These are phyloP conservation scores for Megalops atlanticus DNA, from an alignment of 2,113 vertebrate species.

Conservation along the genomic window DNA sequence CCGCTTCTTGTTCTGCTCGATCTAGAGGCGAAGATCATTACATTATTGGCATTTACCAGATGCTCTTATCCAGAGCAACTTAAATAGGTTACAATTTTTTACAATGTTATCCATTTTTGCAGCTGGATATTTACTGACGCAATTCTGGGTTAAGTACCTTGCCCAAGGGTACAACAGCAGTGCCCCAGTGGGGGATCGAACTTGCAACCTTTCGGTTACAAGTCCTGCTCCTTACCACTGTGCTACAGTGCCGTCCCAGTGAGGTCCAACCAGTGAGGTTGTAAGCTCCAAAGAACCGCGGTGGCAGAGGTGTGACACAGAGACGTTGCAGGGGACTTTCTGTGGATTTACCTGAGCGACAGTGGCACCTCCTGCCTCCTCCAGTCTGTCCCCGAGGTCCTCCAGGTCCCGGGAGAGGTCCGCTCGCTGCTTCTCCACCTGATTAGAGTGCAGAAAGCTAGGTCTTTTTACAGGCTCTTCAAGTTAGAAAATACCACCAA, in stretches of 20 bases:
- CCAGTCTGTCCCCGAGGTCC: slow-evolving; percentile 68
- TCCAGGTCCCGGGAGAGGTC: slow-evolving; percentile 69
- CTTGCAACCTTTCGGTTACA: too few species aligned
- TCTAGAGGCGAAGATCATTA: slow-evolving; percentile 42
- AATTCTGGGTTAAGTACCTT: too few species aligned
- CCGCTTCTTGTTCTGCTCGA: slow-evolving; percentile 68
- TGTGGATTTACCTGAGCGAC: slow-evolving; percentile 59
- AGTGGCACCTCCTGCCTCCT: slow-evolving; percentile 66
- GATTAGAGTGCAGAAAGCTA: slow-evolving; percentile 10
- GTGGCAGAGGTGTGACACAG: not conserved
- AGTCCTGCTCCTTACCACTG: too few species aligned
- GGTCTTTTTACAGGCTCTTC: not conserved
- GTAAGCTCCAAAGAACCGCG: not conserved
- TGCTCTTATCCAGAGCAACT: too few species aligned
- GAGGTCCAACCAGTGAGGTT: not conserved
- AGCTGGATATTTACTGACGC: too few species aligned
- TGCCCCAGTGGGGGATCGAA: too few species aligned
- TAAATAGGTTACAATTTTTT: too few species aligned
- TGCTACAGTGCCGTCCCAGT: too few species aligned
- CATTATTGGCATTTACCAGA: too few species aligned
- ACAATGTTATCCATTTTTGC: too few species aligned
- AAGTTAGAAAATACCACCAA: not conserved
- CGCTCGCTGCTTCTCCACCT: slow-evolving; percentile 74
- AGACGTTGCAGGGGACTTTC: not conserved
- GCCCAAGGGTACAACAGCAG: too few species aligned